Percentiles rank a stretch among this genome's conserved stretches.
Evolutionary conservation across 2,797 vertebrate genomes (phyloP).

Genomic region (Lepus townsendii): DNA sequence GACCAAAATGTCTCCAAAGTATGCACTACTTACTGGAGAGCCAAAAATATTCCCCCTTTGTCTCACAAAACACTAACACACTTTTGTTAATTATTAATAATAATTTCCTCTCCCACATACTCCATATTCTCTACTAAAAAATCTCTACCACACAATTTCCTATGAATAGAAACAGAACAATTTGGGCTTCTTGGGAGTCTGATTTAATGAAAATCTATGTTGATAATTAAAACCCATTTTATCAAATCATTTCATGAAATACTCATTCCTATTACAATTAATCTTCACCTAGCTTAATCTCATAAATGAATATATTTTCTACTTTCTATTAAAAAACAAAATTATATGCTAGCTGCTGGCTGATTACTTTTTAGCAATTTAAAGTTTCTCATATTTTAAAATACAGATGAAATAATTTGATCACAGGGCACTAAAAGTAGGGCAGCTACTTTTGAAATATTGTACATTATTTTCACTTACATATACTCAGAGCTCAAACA

Average conservation of each 20-base stretch:
- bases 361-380: slow-evolving; percentile 36
- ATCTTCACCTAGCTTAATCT: slow-evolving; percentile 32
- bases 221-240: slow-evolving; percentile 45
- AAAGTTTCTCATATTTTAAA: slow-evolving; percentile 53
- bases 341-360: slow-evolving; percentile 4
- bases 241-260: slow-evolving; percentile 64
- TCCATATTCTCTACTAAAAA: neutral
- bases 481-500: slow-evolving; percentile 31
- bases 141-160: slow-evolving; percentile 26
- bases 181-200: neutral
- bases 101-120: neutral
- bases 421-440: slow-evolving; percentile 32
- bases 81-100: neutral
- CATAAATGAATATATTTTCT: slow-evolving; percentile 43
- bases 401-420: neutral
- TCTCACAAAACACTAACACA: neutral
- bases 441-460: slow-evolving; percentile 26
- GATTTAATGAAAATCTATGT: slow-evolving; percentile 64
- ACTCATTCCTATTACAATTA: slow-evolving; percentile 51
- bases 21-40: neutral
- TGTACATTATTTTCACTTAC: neutral
- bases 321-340: slow-evolving; percentile 47
- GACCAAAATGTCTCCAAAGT: neutral
- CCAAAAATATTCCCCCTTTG: neutral
- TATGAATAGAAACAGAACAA: slow-evolving; percentile 42